Percentiles rank a stretch among this genome's conserved stretches.
These are phyloP conservation scores for Lophius piscatorius DNA, from an alignment of 2,113 vertebrate genomes.

Conservation along the genomic window DNA sequence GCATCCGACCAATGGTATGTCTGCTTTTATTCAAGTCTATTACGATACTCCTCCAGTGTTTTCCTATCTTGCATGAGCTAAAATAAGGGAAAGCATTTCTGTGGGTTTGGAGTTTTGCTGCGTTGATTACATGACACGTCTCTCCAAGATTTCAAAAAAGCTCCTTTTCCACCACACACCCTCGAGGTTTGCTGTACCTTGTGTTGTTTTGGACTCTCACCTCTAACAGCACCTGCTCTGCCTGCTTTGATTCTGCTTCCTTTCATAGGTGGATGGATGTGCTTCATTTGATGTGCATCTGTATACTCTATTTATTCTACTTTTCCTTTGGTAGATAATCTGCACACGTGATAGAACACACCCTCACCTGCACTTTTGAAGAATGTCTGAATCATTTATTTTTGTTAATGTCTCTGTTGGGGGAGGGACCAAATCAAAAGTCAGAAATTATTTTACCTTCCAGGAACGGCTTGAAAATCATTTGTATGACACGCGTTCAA, in stretches of 20 bases:
- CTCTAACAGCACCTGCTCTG: constrained; percentile 62
- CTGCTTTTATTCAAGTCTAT: constrained; percentile 82
- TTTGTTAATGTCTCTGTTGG: no score
- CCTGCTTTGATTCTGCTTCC: constrained; percentile 38
- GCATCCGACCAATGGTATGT: constrained; percentile 99
- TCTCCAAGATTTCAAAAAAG: constrained; percentile 40
- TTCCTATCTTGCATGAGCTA: constrained; percentile 81
- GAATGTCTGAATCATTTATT: no score
- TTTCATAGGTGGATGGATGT: not conserved
- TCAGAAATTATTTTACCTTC: no score
- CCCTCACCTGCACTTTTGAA: no score
- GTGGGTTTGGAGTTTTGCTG: constrained; percentile 49
- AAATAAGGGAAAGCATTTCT: constrained; percentile 58
- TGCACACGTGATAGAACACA: no score
- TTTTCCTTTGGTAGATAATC: no score
- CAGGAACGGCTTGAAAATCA: no score
- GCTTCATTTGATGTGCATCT: no score
- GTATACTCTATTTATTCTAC: no score
- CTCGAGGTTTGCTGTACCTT: constrained; percentile 42
- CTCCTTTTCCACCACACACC: constrained; percentile 45
- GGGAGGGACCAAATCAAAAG: no score
- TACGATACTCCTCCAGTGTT: constrained; percentile 55
- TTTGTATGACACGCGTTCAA: no score
- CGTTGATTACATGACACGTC: constrained; percentile 50
- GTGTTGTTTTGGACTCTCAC: constrained; percentile 45